Base-by-base conservation (phyloP, 2,797 vertebrate genomes). In the Chromis chromis region DNA sequence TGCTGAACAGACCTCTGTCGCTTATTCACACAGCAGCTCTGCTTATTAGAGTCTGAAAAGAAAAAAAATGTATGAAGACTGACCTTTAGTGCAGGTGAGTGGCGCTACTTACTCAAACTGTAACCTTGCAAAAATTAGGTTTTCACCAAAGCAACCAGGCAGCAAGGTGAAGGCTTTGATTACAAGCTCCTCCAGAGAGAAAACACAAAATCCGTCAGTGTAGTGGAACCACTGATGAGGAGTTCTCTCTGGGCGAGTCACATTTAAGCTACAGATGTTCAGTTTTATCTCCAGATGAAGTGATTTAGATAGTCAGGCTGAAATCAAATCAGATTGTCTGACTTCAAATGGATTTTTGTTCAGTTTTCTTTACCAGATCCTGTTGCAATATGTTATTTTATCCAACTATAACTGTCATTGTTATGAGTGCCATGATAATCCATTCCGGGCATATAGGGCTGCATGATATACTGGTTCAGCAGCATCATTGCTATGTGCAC, bases 191-290 rank as follows among this genome's bases (percentile, higher is more conserved):
- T 19, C 33, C 10, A 36, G 33, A 36, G 33, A 36, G 10, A 36
- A 36, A 36, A 36, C 33, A 36, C 33, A 36, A 36, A n/a, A 31
- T 31, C 31, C 1, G 13, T 14, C 14, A 40, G 21, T n/a, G 40
- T 7, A 42, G 31, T 57, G 17, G 36, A 69, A 68, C 42, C n/a
- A 13, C 49, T 40, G 36, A 64, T 58, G 19, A 77, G 21, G 60
- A 14, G 13, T 42, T 46, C 14, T 61, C 56, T 49, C 1, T 27
- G 39, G 13, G 36, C 27, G 62, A 59, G 44, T 21, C n/a, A n/a
- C 1, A 3, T 9, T 6, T 46, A 19, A 46, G 17, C 44, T 17
- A 44, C 44, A 48, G 8, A 48, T 25, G 25, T 25, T 2, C 42
- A 48, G 17, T n/a, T 48, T 48, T 10, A 48, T 17, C 40, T 42